Base-by-base conservation (phyloP, 2,113 vertebrate genomes). In the Archocentrus centrarchus region DNA sequence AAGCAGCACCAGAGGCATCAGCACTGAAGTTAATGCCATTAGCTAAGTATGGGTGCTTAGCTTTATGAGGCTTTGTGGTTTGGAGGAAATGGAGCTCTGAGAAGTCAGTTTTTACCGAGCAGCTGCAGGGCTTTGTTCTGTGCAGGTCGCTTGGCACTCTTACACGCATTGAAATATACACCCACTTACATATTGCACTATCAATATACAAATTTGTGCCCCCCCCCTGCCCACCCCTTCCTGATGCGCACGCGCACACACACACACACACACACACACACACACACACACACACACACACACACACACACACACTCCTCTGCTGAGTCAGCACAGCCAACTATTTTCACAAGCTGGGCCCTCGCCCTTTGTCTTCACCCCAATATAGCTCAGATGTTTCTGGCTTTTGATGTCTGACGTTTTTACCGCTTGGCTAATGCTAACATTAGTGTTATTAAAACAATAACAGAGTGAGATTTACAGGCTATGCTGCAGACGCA, bases 41-140 rank as follows among this genome's bases (percentile, higher is more conserved):
- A 88, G 89, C 63, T 76, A 93, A 91, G 64, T 55, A 44, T 61
- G 92, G 82, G 84, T 82, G 87, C 84, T 78, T 64, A 37, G 79
- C 86, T 95, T 95, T 92, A 95, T 86, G 80, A 83, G 91, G 5
- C 86, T 92, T 37, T 95, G 94, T 86, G 96, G 95, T 95, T 75
- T 90, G 85, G 27, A 77, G 86, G 92, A 94, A 93, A 94, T 90
- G 61, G 86, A 77, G 83, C 84, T 80, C 82, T 73, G 88, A 93
- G 89, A 80, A 80, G 85, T 92, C 83, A 73, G 68, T 82, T 93
- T 68, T 93, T 87, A 92, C 75, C 17, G 13, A 91, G 91, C 92
- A 90, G 93, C 93, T 94, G 93, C 81, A 84, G 83, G 84, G 79
- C 87, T 91, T 92, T 93, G 91, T 94, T 90, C 84, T 91, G 84